Conservation (phyloP, 2,113 vertebrate genomes). For the Gnathonemus echidnorhynchus region DNA sequence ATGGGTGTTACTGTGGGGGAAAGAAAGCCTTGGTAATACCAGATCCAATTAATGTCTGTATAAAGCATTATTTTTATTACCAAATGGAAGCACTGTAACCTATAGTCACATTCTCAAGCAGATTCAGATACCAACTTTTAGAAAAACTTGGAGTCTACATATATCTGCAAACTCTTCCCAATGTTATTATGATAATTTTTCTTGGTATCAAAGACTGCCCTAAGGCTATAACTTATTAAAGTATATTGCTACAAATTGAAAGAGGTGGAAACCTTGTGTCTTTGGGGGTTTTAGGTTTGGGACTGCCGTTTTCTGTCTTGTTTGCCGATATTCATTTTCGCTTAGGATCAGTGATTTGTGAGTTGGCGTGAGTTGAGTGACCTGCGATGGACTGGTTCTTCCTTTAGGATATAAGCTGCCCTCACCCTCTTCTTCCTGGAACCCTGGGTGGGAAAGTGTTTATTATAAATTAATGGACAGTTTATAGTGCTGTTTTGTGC, state of each 20-base stretch:
- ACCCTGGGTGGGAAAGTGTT: neutral
- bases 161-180: neutral
- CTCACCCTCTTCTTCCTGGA: neutral
- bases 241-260: neutral
- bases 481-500: neutral
- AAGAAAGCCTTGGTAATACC: neutral
- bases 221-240: neutral
- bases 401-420: neutral
- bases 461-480: neutral
- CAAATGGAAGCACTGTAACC: neutral
- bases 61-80: neutral
- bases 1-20: neutral
- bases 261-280: neutral
- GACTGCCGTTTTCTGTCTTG: neutral
- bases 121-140: neutral
- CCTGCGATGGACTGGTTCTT: neutral
- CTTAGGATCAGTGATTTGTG: neutral
- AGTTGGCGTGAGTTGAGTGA: neutral
- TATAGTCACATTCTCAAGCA: neutral
- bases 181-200: conserved; percentile 1
- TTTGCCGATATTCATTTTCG: neutral
- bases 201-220: neutral
- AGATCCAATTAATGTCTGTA: neutral
- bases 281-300: neutral
- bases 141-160: neutral